Percentiles rank a stretch among this genome's conserved stretches.
Evolutionary conservation across 2,797 vertebrate genomes (phyloP).

Genomic region (Spheniscus humboldti): DNA sequence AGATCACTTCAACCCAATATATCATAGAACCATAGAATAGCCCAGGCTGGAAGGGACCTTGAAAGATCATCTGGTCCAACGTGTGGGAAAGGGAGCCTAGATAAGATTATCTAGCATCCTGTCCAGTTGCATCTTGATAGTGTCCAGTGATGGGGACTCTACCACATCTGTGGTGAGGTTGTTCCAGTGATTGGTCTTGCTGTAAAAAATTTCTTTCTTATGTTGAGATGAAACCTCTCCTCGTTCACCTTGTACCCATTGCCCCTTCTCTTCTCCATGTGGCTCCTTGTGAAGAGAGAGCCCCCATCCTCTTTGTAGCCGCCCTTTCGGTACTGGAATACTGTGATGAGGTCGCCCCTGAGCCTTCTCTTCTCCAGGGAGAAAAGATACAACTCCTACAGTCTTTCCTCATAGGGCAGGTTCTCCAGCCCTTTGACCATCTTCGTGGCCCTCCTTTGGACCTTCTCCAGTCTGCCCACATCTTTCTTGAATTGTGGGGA

Average conservation of each 20-base stretch:
- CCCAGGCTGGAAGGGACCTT: neutral
- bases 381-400: neutral
- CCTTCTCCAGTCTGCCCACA: fast-evolving
- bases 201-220: neutral
- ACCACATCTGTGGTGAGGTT: neutral
- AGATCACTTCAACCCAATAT: neutral
- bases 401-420: neutral
- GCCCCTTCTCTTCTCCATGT: neutral
- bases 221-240: neutral
- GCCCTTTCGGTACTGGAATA: neutral
- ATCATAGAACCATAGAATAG: neutral
- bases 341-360: neutral
- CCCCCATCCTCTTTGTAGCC: neutral
- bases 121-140: neutral
- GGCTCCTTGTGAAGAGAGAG: neutral
- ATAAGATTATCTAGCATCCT: neutral
- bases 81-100: neutral
- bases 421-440: neutral
- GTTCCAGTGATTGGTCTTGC: neutral
- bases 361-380: neutral
- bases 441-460: neutral
- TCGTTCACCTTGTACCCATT: neutral
- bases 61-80: neutral
- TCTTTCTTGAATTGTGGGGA: neutral
- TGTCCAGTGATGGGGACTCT: neutral